A percentile compares a stretch with the other conserved stretches of the same genome.
phyloP scores from a whole-genome alignment of 2,113 vertebrate species.

The Hepsetus odoe region DNA sequence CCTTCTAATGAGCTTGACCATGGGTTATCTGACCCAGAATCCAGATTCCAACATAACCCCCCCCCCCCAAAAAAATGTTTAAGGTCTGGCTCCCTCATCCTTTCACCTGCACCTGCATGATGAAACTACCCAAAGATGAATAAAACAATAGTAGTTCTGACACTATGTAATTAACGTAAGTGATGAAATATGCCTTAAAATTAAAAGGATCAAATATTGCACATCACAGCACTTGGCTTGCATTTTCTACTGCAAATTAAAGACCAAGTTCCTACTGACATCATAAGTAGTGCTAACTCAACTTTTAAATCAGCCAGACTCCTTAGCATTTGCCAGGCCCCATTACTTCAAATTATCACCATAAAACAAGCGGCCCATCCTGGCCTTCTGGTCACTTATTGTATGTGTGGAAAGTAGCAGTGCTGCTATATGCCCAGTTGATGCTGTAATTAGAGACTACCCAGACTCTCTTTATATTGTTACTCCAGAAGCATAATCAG shows the following conservation, averaged over 20 bases:
- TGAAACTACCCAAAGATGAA: not conserved
- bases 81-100: not conserved
- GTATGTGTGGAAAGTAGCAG: not conserved
- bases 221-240: no score
- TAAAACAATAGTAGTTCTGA: not conserved
- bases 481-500: slow-evolving; percentile 5
- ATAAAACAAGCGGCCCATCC: not conserved
- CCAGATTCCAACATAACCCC: not conserved
- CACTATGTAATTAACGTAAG: no score
- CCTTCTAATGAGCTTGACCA: slow-evolving; percentile 10
- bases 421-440: not conserved
- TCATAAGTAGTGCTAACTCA: no score
- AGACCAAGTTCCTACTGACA: no score
- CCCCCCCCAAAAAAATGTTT: not conserved
- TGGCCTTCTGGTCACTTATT: not conserved
- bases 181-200: no score
- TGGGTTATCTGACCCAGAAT: slow-evolving; percentile 45
- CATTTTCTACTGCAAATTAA: no score
- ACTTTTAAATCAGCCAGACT: no score
- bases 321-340: no score
- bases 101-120: slow-evolving; percentile 5
- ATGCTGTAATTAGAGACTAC: not conserved
- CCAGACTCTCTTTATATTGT: not conserved
- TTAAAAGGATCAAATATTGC: no score
- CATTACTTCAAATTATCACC: not conserved